Evolutionary conservation across 2,113 vertebrate genomes (phyloP), one percentile per base, ranked within the genome.

Genomic region (Prionailurus bengalensis): DNA sequence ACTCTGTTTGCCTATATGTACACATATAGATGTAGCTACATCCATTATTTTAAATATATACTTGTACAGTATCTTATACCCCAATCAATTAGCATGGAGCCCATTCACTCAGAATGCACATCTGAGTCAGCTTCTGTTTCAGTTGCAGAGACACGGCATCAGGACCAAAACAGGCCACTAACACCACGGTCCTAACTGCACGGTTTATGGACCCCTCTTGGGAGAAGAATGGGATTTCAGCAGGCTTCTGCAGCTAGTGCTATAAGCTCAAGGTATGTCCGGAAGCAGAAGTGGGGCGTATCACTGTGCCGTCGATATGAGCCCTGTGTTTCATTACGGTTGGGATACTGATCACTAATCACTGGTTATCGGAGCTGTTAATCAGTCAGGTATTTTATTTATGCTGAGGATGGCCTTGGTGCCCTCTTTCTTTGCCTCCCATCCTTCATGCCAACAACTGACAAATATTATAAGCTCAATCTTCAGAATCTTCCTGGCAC

Each of bases 221-320:
- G 51, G 70, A n/a, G 31, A 8, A 58, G n/a, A 65, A 33, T 48
- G 53, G 70, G 10, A 45, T 66, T 79, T 33, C 19, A 17, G 16
- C 61, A n/a, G 4, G 68, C 13, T 13, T 7, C 31, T 36, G 42
- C 8, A 31, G 48, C 36, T 66, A 8, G 2, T 17, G 27, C 55
- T 15, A 0, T 7, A 31, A 36, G 74, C 15, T 45, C 25, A 25
- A 19, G 25, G 3, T 39, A 88, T 48, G 25, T 27, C 23, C 5
- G 2, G 58, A 70, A 36, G 76, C 27, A 93, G 63, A 83, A 13
- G 0, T 3, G 17, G 31, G 65, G 9, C 4, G 1, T 55, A 31
- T 10, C 36, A 17, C 2, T 0, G 0, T 14, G 61, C 25, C 4
- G 1, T 78, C 39, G 7, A 6, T 21, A 0, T 25, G 21, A 51